Base-by-base conservation (phyloP, 2,113 vertebrate genomes). In the Clupea harengus region DNA sequence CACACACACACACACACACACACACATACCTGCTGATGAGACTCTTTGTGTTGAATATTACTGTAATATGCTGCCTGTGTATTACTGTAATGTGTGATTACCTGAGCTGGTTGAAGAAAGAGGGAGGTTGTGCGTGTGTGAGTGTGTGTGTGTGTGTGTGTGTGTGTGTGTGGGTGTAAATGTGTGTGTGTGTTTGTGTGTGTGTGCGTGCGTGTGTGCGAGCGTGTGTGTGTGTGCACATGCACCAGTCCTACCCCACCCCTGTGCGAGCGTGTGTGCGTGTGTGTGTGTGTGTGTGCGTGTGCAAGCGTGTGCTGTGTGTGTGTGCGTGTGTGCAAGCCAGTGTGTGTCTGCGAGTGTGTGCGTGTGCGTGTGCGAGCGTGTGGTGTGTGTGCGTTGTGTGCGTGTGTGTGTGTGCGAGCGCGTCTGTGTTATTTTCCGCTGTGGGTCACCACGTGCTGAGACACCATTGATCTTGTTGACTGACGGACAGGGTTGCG, bases 81-180 rank as follows among this genome's bases (percentile, higher is more conserved):
- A 39, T 39, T 39, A 39, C 39, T 39, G 39, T 39, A 39, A 39
- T 39, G 39, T 39, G 39, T 39, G 39, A 39, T 39, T 39, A 39
- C 1, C 39, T 39, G 39, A 1, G 39, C 39, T 39, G 2, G 39
- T 39, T 1, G 39, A 39, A 39, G 2, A 39, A 39, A 39, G 39
- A 39, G 39, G 39, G 39, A 39, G 39, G 39, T 39, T 39, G 39
- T 39, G 39, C 39, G 39, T 86, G 82, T 82, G 54, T 84, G 81
- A 83, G 81, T 44, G 81, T 78, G 75, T 7, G 49, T 81, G 78
- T 57, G 47, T 81, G 85, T 49, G 54, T 83, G 25, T 49, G 18
- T 86, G 85, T 75, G 84, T 46, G 85, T 50, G 64, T 15, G 44
- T 18, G 54, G n/a, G n/a, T n/a, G n/a, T n/a, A n/a, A n/a, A n/a